Conservation (phyloP, 2,113 vertebrate genomes). For the Microtus pennsylvanicus region DNA sequence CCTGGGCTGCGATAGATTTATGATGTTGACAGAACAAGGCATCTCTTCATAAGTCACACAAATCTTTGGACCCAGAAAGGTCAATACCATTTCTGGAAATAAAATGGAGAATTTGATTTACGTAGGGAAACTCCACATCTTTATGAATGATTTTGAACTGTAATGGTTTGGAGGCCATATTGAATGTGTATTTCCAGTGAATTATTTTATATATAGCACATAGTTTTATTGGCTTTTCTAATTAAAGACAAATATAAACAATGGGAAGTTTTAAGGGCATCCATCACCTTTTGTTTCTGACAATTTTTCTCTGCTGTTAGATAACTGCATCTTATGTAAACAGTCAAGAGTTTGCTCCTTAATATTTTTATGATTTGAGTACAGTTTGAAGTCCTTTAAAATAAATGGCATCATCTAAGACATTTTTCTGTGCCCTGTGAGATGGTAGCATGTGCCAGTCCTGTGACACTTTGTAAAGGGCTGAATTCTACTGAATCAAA, state of each 20-base stretch:
- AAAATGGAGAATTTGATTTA: constrained; percentile 67
- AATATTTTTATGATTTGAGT: neutral
- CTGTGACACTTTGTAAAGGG: neutral
- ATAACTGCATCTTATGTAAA: constrained; percentile 5
- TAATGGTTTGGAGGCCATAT: constrained; percentile 5
- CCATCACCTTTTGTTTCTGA: neutral
- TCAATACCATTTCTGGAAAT: constrained; percentile 64
- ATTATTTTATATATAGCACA: neutral
- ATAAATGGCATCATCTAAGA: neutral
- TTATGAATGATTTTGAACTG: constrained; percentile 52
- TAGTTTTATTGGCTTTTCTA: constrained; percentile 27
- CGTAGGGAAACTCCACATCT: constrained; percentile 39
- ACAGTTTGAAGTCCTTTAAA: neutral
- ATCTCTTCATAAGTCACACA: constrained; percentile 75
- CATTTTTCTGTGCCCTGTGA: neutral
- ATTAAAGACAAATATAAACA: neutral
- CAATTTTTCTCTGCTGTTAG: constrained; percentile 5
- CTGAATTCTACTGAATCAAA: neutral
- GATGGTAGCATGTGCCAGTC: neutral
- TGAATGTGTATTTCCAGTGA: constrained; percentile 49
- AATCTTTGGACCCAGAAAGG: constrained; percentile 65
- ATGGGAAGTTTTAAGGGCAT: neutral
- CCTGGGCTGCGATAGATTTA: constrained; percentile 68
- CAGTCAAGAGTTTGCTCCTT: neutral
- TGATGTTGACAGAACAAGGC: constrained; percentile 52